These are phyloP conservation scores for Drosophila mimetica DNA, from an alignment of 2,888 invertebrate genomes.

Conservation along the genomic window DNA sequence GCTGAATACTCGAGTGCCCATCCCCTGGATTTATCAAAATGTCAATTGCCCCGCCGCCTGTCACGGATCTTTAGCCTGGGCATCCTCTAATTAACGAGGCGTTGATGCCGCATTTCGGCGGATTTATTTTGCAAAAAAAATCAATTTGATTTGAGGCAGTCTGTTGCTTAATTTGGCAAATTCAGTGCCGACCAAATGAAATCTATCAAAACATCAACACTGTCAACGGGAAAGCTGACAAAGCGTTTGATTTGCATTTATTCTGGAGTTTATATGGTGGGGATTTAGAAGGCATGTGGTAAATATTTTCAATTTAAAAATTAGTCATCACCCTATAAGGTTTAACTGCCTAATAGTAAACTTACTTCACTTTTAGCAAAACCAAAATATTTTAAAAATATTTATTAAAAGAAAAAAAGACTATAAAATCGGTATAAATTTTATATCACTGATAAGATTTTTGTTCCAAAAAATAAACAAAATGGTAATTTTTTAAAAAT, in stretches of 20 bases:
- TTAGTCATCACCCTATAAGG: no score
- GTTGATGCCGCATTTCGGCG: conserved; percentile 57
- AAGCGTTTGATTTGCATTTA: conserved; percentile 1
- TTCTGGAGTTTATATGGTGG: neutral
- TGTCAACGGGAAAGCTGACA: conserved; percentile 30
- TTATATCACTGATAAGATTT: no score
- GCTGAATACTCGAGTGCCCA: conserved; percentile 1
- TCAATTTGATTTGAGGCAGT: conserved; percentile 27
- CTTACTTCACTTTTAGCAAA: no score
- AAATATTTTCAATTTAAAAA: no score
- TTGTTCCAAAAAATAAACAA: no score
- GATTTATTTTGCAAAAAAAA: conserved; percentile 35
- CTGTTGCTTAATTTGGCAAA: conserved; percentile 21
- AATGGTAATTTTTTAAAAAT: no score
- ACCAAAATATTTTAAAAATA: no score
- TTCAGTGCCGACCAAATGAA: conserved; percentile 17
- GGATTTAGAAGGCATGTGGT: no score
- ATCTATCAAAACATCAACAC: conserved; percentile 39
- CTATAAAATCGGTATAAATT: no score
- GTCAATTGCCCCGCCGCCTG: conserved; percentile 58
- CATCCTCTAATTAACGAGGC: conserved; percentile 63
- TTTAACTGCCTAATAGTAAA: no score
- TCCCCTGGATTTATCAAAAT: conserved; percentile 48
- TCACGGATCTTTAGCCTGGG: conserved; percentile 50
- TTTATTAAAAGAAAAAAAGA: no score